A percentile compares a stretch with the other conserved stretches of the same genome.
Evolutionary conservation across 2,113 vertebrate species (phyloP).

Genomic region (Microcebus tavaratra): DNA sequence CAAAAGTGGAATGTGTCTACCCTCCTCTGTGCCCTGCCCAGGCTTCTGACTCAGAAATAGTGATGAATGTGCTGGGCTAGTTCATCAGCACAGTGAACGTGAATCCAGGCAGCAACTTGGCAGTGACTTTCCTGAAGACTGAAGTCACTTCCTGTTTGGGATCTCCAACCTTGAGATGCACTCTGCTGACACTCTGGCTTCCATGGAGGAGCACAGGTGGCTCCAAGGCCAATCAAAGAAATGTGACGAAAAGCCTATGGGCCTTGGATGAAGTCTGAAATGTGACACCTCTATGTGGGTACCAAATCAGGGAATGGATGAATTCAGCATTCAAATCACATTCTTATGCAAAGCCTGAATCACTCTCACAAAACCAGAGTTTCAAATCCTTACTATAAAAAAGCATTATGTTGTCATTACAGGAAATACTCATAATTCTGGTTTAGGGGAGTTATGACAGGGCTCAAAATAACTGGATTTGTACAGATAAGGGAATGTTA

Average conservation of each 20-base stretch:
- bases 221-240: background rate
- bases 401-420: constrained; percentile 48
- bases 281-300: background rate
- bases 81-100: constrained; percentile 34
- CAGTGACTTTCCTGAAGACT: background rate
- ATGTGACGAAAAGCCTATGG: background rate
- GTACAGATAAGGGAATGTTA: background rate
- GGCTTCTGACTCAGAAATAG: constrained; percentile 48
- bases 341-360: constrained; percentile 60
- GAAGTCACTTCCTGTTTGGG: constrained; percentile 50
- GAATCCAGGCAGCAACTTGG: constrained; percentile 16
- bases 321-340: constrained; percentile 43
- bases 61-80: constrained; percentile 37
- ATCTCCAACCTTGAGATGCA: background rate
- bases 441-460: background rate
- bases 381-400: constrained; percentile 49
- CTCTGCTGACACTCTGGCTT: background rate
- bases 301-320: constrained; percentile 1
- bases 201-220: background rate
- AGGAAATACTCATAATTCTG: constrained; percentile 34
- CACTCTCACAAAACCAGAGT: background rate
- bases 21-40: constrained; percentile 24
- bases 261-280: background rate
- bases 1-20: constrained; percentile 1
- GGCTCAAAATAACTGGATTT: constrained; percentile 39